A percentile compares a stretch with the other conserved stretches of the same genome.
phyloP scores from a whole-genome alignment of 37 sponge, comb jelly and placozoan species.

The Axinella damicornis region DNA sequence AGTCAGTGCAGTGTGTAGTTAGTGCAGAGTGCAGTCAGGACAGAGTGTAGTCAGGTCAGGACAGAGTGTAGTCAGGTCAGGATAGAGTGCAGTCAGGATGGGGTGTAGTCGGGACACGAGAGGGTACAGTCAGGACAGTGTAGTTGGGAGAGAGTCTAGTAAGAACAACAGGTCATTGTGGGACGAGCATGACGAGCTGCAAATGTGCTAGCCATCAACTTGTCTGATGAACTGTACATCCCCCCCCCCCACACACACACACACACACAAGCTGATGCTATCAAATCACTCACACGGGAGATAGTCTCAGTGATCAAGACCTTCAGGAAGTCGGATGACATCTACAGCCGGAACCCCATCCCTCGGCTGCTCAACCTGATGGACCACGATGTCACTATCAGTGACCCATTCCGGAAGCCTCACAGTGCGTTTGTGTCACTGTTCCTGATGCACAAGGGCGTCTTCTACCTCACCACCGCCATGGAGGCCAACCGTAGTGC shows the following conservation, averaged over 20 bases:
- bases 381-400: conserved; percentile 8
- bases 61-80: too few species aligned
- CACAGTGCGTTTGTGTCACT: background rate
- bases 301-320: conserved; percentile 28
- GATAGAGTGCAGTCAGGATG: too few species aligned
- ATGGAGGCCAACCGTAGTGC: conserved; percentile 6
- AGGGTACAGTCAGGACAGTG: too few species aligned
- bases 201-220: background rate
- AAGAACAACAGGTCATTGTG: too few species aligned
- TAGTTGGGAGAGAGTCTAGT: too few species aligned
- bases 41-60: too few species aligned
- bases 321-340: conserved; percentile 26
- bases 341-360: conserved; percentile 33
- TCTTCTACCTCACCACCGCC: conserved; percentile 32
- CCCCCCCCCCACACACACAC: background rate
- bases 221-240: background rate
- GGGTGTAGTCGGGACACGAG: too few species aligned
- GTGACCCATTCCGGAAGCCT: background rate
- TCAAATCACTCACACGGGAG: background rate
- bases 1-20: too few species aligned
- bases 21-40: too few species aligned
- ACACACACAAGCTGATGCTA: conserved; percentile 3
- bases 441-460: conserved; percentile 34
- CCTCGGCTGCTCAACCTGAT: conserved; percentile 23
- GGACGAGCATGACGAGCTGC: too few species aligned